Conservation (phyloP, 1,140 invertebrate species). For the Formica selysi region DNA sequence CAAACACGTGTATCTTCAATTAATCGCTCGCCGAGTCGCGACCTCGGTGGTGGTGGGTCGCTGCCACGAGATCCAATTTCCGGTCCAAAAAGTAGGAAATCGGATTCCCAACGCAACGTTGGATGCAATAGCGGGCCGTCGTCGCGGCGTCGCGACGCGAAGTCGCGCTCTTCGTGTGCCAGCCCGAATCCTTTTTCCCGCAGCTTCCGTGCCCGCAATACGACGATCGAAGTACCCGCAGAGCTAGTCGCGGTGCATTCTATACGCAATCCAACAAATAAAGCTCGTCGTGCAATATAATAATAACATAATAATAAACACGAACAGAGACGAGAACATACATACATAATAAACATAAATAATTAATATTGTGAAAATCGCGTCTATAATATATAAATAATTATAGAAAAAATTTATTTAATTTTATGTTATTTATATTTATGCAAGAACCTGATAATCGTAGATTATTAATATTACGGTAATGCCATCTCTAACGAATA, state of each 20-base stretch:
- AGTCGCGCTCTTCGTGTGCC: constrained; percentile 43
- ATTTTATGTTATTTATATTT: not conserved
- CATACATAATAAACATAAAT: no score
- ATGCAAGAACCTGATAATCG: not conserved
- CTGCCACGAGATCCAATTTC: constrained; percentile 31
- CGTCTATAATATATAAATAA: no score
- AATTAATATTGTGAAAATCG: no score
- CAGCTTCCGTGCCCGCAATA: constrained; percentile 42
- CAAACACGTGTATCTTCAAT: constrained; percentile 28
- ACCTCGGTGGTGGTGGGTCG: not conserved
- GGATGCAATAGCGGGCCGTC: constrained; percentile 1
- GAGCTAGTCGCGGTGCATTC: constrained; percentile 25
- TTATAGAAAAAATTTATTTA: no score
- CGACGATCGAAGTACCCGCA: constrained; percentile 61
- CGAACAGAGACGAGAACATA: no score
- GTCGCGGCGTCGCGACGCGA: constrained; percentile 28
- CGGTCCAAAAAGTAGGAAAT: constrained; percentile 31
- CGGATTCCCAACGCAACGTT: constrained; percentile 11
- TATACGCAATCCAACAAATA: constrained; percentile 33
- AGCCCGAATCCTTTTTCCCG: constrained; percentile 10
- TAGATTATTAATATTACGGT: no score
- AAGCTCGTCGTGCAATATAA: constrained; percentile 4
- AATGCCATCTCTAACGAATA: not conserved
- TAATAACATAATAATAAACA: not conserved
- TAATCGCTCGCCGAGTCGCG: constrained; percentile 18